phyloP scores from a whole-genome alignment of 1,140 invertebrate genomes.

The Caerostris extrusa region DNA sequence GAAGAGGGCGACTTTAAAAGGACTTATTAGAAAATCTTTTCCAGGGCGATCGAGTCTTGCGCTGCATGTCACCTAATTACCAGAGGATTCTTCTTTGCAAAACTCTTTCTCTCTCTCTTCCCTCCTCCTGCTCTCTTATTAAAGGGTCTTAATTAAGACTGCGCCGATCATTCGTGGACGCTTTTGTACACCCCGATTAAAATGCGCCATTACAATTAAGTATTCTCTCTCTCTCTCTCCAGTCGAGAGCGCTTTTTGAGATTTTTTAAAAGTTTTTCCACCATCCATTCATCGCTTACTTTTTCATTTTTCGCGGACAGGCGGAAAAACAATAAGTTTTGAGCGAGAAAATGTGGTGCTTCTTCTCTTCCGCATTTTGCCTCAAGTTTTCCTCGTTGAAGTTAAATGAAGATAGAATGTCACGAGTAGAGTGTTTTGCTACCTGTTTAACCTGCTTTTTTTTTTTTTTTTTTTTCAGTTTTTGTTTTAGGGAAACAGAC shows the following conservation, averaged over 20 bases:
- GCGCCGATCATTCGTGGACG: constrained; percentile 35
- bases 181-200: constrained; percentile 37
- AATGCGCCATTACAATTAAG: constrained; percentile 53
- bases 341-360: background rate
- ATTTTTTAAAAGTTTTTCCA: background rate
- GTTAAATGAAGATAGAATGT: background rate
- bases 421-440: background rate
- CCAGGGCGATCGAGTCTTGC: background rate
- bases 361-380: background rate
- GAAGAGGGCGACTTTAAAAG: constrained; percentile 23
- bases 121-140: background rate
- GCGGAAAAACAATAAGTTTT: background rate
- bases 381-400: background rate
- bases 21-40: constrained; percentile 52
- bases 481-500: no score
- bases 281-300: background rate
- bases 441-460: no score
- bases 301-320: constrained; percentile 1
- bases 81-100: constrained; percentile 39
- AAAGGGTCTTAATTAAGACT: constrained; percentile 48
- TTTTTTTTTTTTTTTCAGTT: no score
- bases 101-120: background rate
- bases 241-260: background rate
- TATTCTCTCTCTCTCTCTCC: background rate
- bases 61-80: constrained; percentile 44